Percentiles rank a stretch among this genome's conserved stretches.
Evolutionary conservation across 2,888 invertebrate species (phyloP).

Genomic region (Cetonia aurata): DNA sequence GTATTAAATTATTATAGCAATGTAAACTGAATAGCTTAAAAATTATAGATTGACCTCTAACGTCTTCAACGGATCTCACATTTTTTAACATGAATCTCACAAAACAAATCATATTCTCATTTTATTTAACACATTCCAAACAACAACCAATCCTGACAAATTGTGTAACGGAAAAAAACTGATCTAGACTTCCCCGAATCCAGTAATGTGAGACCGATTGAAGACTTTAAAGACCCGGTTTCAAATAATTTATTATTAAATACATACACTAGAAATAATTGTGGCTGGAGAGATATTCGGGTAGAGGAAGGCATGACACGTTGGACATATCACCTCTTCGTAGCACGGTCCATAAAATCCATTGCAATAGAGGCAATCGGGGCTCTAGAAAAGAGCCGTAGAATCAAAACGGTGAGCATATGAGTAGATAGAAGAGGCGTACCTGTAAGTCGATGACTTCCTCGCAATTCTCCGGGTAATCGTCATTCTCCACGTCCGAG

Average conservation of each 20-base stretch:
- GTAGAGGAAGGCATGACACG: slow-evolving; percentile 93
- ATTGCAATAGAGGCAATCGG: slow-evolving; percentile 85
- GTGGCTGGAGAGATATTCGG: slow-evolving; percentile 72
- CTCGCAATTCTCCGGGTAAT: slow-evolving; percentile 16
- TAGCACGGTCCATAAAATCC: slow-evolving; percentile 94
- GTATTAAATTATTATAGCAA: too few species aligned
- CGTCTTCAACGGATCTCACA: too few species aligned
- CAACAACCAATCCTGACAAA: too few species aligned
- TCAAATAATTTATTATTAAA: not conserved
- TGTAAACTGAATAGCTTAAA: too few species aligned
- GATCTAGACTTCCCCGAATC: too few species aligned
- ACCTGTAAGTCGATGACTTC: slow-evolving; percentile 20
- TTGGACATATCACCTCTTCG: slow-evolving; percentile 90
- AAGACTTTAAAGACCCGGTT: too few species aligned
- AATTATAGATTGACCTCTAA: too few species aligned
- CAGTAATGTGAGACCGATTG: too few species aligned
- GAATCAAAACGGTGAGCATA: not conserved
- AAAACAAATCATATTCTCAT: too few species aligned
- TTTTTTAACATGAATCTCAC: too few species aligned
- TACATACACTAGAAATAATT: slow-evolving; percentile 53
- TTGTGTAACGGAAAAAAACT: too few species aligned
- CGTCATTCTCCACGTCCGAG: slow-evolving; percentile 18
- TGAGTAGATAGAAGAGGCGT: not conserved
- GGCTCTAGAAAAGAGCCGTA: slow-evolving; percentile 69
- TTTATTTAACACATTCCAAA: too few species aligned